A percentile compares a stretch with the other conserved stretches of the same genome.
Evolutionary conservation across 1,140 invertebrate species (phyloP).

Genomic region (Teleopsis dalmanni): DNA sequence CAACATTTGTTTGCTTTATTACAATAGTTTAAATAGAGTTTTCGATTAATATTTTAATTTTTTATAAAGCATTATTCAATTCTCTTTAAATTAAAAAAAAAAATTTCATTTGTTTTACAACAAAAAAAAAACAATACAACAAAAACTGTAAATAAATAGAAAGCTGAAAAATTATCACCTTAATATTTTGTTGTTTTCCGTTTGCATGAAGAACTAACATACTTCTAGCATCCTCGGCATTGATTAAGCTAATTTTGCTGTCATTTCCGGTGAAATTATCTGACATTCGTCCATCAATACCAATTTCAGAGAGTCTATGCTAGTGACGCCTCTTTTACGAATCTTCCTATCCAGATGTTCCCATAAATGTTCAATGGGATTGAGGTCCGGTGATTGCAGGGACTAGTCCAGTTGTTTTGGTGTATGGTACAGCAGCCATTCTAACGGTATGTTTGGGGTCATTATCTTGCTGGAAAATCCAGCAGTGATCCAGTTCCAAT

Average conservation of each 20-base stretch:
- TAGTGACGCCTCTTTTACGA: background rate
- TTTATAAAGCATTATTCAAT: too few relatives aligned
- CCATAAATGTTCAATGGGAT: background rate
- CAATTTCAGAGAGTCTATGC: background rate
- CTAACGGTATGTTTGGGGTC: constrained; percentile 27
- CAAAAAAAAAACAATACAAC: too few relatives aligned
- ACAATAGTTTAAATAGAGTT: too few relatives aligned
- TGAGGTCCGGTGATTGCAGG: background rate
- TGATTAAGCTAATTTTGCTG: background rate
- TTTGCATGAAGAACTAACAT: too few relatives aligned
- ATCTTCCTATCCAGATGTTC: background rate
- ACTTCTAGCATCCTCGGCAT: background rate
- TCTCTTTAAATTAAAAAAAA: too few relatives aligned
- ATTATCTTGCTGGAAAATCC: constrained; percentile 24
- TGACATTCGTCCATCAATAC: background rate
- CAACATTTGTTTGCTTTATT: too few relatives aligned
- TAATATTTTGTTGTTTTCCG: too few relatives aligned
- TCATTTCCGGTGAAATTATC: background rate
- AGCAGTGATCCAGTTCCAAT: constrained; percentile 12
- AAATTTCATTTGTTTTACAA: too few relatives aligned
- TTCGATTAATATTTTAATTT: too few relatives aligned
- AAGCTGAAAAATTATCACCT: too few relatives aligned
- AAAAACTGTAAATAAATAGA: too few relatives aligned
- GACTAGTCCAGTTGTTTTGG: background rate
- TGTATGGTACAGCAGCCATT: constrained; percentile 10